phyloP scores from a whole-genome alignment of 2,888 invertebrate genomes.

The Falcaria lacertinaria region DNA sequence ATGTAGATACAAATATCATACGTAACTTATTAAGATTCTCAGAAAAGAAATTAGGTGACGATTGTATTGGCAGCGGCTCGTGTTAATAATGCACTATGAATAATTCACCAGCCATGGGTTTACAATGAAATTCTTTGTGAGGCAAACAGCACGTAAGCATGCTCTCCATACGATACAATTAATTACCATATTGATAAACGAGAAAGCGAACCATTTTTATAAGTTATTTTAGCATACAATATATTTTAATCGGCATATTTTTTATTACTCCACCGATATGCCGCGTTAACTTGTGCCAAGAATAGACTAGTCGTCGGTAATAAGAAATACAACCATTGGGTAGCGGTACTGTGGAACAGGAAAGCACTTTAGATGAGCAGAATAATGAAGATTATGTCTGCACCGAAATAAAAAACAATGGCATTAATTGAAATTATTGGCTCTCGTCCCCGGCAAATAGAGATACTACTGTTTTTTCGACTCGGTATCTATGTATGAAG shows the following conservation, averaged over 20 bases:
- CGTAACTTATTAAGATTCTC: conserved; percentile 30
- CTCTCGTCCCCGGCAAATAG: conserved; percentile 8
- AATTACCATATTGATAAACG: conserved; percentile 19
- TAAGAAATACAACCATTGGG: background rate
- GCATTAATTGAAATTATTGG: conserved; percentile 4
- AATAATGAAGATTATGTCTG: background rate
- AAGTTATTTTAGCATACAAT: background rate
- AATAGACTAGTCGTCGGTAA: background rate
- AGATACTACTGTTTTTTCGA: background rate
- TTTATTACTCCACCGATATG: background rate
- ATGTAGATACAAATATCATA: conserved; percentile 13
- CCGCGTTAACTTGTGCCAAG: background rate
- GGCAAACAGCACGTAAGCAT: conserved; percentile 27
- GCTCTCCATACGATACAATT: conserved; percentile 51
- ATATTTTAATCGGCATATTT: background rate
- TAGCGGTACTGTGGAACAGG: background rate
- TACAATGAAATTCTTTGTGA: conserved; percentile 43
- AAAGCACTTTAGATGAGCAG: background rate
- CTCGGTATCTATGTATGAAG: background rate
- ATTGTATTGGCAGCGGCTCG: conserved; percentile 33
- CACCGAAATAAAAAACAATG: background rate
- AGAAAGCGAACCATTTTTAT: conserved; percentile 9
- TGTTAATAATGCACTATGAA: conserved; percentile 54
- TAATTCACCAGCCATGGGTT: conserved; percentile 50
- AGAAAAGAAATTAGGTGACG: conserved; percentile 58